A percentile compares a stretch with the other conserved stretches of the same genome.
These are phyloP conservation scores for Chrysomallon squamiferum DNA, from an alignment of 1,140 invertebrate species.

Conservation along the genomic window DNA sequence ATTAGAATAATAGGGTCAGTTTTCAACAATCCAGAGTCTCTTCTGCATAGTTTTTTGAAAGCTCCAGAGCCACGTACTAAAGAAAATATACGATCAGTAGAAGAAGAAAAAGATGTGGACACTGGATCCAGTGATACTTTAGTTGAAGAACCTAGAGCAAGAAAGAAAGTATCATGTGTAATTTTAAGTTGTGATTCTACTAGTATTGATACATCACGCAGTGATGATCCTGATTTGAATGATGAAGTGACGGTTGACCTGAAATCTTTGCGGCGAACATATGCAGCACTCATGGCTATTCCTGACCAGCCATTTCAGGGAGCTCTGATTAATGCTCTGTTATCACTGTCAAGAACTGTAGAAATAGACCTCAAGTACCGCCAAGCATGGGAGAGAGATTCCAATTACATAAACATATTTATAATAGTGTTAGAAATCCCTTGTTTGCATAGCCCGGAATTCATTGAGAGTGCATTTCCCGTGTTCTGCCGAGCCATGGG, in stretches of 20 bases:
- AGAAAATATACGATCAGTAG: neutral
- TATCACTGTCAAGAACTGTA: constrained; percentile 75
- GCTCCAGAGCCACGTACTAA: neutral
- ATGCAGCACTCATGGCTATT: constrained; percentile 68
- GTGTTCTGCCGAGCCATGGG: constrained; percentile 80
- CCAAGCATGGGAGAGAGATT: constrained; percentile 64
- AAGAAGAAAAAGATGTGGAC: too few relatives aligned
- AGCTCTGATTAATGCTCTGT: constrained; percentile 81
- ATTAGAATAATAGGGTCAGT: constrained; percentile 75
- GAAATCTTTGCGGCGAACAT: constrained; percentile 71
- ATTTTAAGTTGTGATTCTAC: too few relatives aligned
- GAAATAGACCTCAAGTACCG: constrained; percentile 76
- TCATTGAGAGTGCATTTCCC: constrained; percentile 81
- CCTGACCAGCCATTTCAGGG: constrained; percentile 70
- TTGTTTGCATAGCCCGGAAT: constrained; percentile 79
- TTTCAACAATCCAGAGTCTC: constrained; percentile 74
- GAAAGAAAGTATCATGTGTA: too few relatives aligned
- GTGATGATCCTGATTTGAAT: neutral
- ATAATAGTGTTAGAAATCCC: constrained; percentile 90
- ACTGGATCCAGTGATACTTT: too few relatives aligned
- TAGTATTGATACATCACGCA: too few relatives aligned
- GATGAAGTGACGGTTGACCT: constrained; percentile 61
- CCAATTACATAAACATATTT: constrained; percentile 76
- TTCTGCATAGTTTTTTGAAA: constrained; percentile 75
- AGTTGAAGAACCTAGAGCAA: too few relatives aligned